A percentile compares a stretch with the other conserved stretches of the same genome.
Conservation (phyloP, 1,140 invertebrate genomes). For the Papilio polytes region DNA sequence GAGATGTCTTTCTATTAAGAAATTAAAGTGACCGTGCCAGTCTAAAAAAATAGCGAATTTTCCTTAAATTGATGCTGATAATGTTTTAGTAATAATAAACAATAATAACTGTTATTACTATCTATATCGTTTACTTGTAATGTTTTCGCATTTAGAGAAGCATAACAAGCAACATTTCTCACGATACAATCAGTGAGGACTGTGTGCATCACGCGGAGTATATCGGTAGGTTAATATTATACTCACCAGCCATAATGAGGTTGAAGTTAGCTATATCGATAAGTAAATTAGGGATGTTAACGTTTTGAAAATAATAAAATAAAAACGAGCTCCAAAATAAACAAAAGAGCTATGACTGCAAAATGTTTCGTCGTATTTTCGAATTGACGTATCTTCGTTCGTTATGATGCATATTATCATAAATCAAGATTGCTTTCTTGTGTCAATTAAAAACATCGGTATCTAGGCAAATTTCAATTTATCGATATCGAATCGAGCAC, state of each 20-base stretch:
- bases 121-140: not conserved
- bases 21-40: not conserved
- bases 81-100: not conserved
- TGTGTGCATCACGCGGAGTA: not conserved
- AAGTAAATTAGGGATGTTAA: not conserved
- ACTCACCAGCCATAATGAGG: not conserved
- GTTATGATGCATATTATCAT: too few species aligned
- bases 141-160: not conserved
- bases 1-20: not conserved
- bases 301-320: not conserved
- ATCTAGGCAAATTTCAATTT: not conserved
- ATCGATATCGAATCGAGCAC: constrained; percentile 48
- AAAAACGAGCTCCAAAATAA: too few species aligned
- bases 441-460: too few species aligned
- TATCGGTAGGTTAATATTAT: not conserved
- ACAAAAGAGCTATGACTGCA: too few species aligned
- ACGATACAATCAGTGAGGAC: not conserved
- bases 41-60: not conserved
- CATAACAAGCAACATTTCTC: not conserved
- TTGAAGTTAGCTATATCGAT: not conserved
- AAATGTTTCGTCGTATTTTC: too few species aligned
- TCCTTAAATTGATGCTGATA: not conserved
- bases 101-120: not conserved
- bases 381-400: too few species aligned
- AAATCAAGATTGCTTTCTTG: too few species aligned